These are phyloP conservation scores for Bos javanicus DNA, from an alignment of 2,113 vertebrate species.

Conservation along the genomic window DNA sequence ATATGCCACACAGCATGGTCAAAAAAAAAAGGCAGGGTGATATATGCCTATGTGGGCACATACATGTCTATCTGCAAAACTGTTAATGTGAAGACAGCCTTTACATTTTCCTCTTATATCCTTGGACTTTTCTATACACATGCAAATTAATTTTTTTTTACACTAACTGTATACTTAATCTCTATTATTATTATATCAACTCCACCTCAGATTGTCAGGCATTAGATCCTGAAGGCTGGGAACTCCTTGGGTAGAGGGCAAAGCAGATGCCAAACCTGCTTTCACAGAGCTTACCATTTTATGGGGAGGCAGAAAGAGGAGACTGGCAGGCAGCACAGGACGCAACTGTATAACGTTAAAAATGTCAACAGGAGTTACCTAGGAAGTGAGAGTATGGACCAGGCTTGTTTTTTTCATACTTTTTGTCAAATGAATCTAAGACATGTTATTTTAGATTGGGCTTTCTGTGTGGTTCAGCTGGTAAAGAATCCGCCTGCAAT, in stretches of 20 bases:
- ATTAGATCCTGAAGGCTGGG: neutral
- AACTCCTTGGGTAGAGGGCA: neutral
- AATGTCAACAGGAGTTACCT: neutral
- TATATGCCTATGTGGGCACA: neutral
- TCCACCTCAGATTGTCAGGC: neutral
- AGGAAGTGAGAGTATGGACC: neutral
- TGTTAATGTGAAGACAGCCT: neutral
- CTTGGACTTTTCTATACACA: neutral
- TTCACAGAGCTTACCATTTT: neutral
- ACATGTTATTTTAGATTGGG: neutral
- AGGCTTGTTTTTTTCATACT: neutral
- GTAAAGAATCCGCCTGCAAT: neutral
- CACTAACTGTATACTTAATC: neutral
- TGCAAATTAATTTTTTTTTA: neutral
- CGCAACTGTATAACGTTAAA: neutral
- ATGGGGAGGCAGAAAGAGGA: neutral
- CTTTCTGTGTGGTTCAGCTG: neutral
- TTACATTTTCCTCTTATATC: neutral
- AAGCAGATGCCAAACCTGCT: neutral
- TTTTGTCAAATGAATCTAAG: constrained; percentile 1
- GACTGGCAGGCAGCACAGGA: neutral
- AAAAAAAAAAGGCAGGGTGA: neutral
- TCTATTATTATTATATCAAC: neutral
- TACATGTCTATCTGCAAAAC: neutral
- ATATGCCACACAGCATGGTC: neutral